Percentiles rank a stretch among this genome's conserved stretches.
These are phyloP conservation scores for Probaryconus sp. DNA, from an alignment of 1,140 invertebrate species.

Conservation along the genomic window DNA sequence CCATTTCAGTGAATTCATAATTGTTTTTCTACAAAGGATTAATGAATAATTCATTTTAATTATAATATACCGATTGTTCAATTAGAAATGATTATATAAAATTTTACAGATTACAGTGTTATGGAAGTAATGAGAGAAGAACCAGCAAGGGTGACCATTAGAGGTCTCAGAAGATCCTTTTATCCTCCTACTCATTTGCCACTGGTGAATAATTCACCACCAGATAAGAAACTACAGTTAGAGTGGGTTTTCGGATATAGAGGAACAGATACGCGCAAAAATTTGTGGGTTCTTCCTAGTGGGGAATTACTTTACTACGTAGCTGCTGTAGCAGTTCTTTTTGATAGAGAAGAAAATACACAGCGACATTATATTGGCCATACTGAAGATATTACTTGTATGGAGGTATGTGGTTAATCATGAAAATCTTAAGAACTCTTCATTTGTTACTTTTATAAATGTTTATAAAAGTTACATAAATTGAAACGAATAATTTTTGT, in stretches of 20 bases:
- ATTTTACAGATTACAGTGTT: slow-evolving; percentile 85
- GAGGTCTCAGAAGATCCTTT: slow-evolving; percentile 89
- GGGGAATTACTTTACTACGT: slow-evolving; percentile 96
- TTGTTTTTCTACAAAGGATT: too few species aligned
- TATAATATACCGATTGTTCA: too few species aligned
- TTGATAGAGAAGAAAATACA: slow-evolving; percentile 91
- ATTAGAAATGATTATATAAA: too few species aligned
- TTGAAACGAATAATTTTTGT: too few species aligned
- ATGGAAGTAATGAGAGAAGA: slow-evolving; percentile 90
- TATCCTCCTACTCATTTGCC: slow-evolving; percentile 91
- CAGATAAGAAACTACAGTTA: slow-evolving; percentile 90
- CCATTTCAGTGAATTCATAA: too few species aligned
- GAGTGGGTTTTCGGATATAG: slow-evolving; percentile 98
- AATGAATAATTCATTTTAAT: too few species aligned
- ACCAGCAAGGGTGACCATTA: slow-evolving; percentile 89
- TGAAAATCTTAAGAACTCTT: neutral
- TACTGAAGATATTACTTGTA: slow-evolving; percentile 90
- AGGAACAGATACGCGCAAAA: slow-evolving; percentile 90
- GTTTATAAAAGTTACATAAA: too few species aligned
- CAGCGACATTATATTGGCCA: slow-evolving; percentile 96
- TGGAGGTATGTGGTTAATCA: slow-evolving; percentile 81
- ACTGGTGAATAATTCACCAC: slow-evolving; percentile 88
- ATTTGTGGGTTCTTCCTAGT: slow-evolving; percentile 93
- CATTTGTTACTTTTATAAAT: too few species aligned
- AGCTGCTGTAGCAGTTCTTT: slow-evolving; percentile 93